phyloP scores from a whole-genome alignment of 2,113 vertebrate genomes.

The Crocuta crocuta region DNA sequence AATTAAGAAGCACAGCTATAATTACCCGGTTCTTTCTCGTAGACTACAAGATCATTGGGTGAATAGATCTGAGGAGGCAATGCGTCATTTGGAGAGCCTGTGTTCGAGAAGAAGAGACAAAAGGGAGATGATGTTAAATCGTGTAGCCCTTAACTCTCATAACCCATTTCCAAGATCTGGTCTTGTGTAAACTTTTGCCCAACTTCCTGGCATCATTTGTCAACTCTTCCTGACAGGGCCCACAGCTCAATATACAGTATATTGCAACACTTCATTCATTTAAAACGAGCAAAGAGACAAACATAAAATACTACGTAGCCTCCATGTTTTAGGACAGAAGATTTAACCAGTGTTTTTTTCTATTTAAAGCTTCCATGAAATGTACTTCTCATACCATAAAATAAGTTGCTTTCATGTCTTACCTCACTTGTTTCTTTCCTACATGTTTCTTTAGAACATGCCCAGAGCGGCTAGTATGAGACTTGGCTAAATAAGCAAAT shows the following conservation, averaged over 20 bases:
- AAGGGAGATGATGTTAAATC: conserved; percentile 16
- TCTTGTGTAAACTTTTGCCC: background rate
- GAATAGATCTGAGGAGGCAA: conserved; percentile 81
- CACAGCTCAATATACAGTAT: background rate
- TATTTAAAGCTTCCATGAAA: background rate
- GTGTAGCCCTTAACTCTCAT: background rate
- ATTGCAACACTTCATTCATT: conserved; percentile 17
- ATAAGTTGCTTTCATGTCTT: background rate
- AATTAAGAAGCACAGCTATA: accelerated
- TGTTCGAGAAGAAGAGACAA: conserved; percentile 51
- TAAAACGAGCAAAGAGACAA: conserved; percentile 9
- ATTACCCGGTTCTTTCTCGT: conserved; percentile 87
- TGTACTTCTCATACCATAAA: background rate
- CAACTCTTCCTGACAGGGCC: background rate
- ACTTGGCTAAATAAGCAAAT: background rate
- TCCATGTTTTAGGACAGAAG: background rate
- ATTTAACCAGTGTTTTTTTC: background rate
- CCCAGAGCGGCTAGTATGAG: background rate
- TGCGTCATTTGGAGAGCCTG: conserved; percentile 84
- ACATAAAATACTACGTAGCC: background rate
- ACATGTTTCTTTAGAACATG: background rate
- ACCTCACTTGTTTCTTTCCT: background rate
- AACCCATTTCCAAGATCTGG: background rate
- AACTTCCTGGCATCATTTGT: conserved; percentile 39
- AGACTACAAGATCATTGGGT: conserved; percentile 85